Conservation (phyloP, 1,140 invertebrate species). For the Cotesia glomerata region DNA sequence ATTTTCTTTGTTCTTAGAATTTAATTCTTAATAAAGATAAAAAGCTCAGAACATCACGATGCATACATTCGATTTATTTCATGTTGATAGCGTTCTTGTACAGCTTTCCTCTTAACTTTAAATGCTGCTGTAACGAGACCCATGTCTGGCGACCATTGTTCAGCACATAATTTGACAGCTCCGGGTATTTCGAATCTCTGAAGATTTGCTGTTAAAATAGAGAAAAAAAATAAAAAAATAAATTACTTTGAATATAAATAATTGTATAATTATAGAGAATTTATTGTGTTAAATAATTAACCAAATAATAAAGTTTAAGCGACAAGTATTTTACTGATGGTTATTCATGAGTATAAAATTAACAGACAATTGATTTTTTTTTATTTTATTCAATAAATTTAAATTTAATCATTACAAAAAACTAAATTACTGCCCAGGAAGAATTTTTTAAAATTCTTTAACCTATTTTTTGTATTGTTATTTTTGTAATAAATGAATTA, state of each 20-base stretch:
- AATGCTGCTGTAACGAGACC: constrained; percentile 97
- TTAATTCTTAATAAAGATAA: constrained; percentile 15
- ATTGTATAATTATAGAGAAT: neutral
- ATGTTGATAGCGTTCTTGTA: constrained; percentile 88
- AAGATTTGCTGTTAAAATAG: constrained; percentile 70
- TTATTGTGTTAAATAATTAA: neutral
- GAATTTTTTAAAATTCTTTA: no score
- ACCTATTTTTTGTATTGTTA: no score
- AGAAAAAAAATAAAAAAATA: constrained; percentile 19
- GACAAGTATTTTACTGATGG: no score
- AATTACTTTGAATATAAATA: neutral
- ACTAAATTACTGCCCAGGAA: no score
- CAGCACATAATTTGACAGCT: constrained; percentile 85
- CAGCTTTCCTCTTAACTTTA: constrained; percentile 95
- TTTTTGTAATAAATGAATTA: no score
- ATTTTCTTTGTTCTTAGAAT: no score
- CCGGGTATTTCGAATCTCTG: constrained; percentile 92
- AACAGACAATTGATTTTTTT: no score
- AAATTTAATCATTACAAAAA: no score
- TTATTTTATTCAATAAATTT: no score
- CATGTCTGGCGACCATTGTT: constrained; percentile 95
- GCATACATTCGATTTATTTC: constrained; percentile 94
- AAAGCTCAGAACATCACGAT: constrained; percentile 70
- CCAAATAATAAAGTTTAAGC: no score
- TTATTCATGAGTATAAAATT: no score